A percentile compares a stretch with the other conserved stretches of the same genome.
Conservation (phyloP, 2,797 vertebrate species). For the Babyrousa celebensis region DNA sequence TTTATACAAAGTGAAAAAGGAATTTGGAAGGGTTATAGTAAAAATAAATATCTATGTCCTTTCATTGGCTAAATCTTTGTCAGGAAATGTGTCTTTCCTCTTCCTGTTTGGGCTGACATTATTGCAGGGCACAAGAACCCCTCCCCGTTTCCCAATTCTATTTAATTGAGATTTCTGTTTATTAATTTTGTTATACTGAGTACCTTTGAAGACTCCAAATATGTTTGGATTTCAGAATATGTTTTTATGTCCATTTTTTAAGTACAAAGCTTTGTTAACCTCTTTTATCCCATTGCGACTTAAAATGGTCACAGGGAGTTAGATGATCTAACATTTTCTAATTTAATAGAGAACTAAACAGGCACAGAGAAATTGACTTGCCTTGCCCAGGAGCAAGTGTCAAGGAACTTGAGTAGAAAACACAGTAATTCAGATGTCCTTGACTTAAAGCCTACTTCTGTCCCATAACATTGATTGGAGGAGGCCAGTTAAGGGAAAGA, state of each 20-base stretch:
- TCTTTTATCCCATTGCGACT: not conserved
- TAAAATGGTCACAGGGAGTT: not conserved
- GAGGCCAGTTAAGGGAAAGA: not conserved
- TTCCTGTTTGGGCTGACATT: not conserved
- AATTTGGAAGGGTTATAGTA: not conserved
- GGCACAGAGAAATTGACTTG: not conserved
- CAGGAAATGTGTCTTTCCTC: not conserved
- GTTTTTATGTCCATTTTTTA: not conserved
- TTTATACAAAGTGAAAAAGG: not conserved
- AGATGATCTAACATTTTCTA: not conserved
- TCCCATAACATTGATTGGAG: not conserved
- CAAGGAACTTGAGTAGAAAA: not conserved
- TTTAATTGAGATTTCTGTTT: not conserved
- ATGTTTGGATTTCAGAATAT: not conserved
- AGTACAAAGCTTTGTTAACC: not conserved
- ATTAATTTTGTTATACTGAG: not conserved
- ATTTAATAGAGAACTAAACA: not conserved
- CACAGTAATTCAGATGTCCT: not conserved
- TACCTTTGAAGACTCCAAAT: not conserved
- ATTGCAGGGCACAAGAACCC: not conserved
- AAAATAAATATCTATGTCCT: not conserved
- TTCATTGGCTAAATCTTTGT: not conserved
- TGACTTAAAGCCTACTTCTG: not conserved
- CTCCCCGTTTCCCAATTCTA: not conserved
- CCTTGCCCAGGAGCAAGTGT: not conserved